Evolutionary conservation across 2,888 invertebrate genomes (phyloP).

Genomic region (Tipula helvola): DNA sequence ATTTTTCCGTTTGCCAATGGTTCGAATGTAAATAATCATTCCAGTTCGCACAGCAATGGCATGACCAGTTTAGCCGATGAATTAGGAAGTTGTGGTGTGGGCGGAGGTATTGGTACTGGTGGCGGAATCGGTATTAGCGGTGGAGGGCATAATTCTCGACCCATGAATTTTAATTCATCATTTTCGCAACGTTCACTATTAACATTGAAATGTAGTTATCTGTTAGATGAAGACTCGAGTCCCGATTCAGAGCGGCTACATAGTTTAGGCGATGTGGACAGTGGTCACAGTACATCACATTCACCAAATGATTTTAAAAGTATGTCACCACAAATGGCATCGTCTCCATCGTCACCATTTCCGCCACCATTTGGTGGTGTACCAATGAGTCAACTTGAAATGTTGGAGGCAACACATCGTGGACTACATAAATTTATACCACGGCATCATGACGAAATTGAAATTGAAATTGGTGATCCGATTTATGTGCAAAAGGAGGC

Average conservation of each 20-base stretch:
- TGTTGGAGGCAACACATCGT: slow-evolving; percentile 88
- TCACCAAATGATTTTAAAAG: slow-evolving; percentile 84
- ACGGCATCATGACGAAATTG: slow-evolving; percentile 88
- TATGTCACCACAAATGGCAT: slow-evolving; percentile 55
- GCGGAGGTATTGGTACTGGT: slow-evolving; percentile 19
- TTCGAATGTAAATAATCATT: background rate
- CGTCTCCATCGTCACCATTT: slow-evolving; percentile 49
- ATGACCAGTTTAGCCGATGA: slow-evolving; percentile 51
- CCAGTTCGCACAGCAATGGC: background rate
- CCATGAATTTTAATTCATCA: background rate
- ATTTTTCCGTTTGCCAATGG: slow-evolving; percentile 6
- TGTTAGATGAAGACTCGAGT: slow-evolving; percentile 69
- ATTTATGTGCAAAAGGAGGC: slow-evolving; percentile 93
- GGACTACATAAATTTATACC: slow-evolving; percentile 94
- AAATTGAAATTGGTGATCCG: slow-evolving; percentile 94
- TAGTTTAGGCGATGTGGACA: slow-evolving; percentile 64
- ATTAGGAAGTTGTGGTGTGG: slow-evolving; percentile 34
- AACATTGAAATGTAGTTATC: slow-evolving; percentile 60
- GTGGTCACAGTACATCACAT: slow-evolving; percentile 84
- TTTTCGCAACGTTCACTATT: slow-evolving; percentile 41
- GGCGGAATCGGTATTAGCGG: slow-evolving; percentile 14
- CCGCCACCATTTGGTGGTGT: slow-evolving; percentile 57
- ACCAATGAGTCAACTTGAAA: slow-evolving; percentile 67
- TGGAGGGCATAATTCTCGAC: slow-evolving; percentile 23
- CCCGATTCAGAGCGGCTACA: slow-evolving; percentile 76